Percentiles rank a stretch among this genome's conserved stretches.
Conservation (phyloP, 2,888 invertebrate species). For the Mesochorus sp. region DNA sequence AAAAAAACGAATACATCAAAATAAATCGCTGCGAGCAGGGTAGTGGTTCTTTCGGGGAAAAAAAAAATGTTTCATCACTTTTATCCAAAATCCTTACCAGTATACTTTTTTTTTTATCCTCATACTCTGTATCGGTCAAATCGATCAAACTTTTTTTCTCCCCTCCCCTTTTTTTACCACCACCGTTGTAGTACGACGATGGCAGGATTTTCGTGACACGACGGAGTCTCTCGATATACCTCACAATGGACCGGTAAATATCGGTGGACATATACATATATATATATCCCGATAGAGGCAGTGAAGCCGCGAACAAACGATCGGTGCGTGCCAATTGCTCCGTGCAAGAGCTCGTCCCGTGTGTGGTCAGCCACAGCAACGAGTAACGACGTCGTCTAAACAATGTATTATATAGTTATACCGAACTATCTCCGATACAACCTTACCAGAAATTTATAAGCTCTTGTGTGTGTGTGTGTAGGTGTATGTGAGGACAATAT, state of each 20-base stretch:
- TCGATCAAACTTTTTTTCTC: no score
- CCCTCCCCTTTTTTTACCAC: no score
- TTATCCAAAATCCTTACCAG: no score
- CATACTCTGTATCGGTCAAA: no score
- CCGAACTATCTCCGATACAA: background rate
- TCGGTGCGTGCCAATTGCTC: conserved; percentile 65
- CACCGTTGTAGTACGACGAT: conserved; percentile 32
- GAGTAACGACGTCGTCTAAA: conserved; percentile 54
- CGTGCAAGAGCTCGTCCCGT: conserved; percentile 54
- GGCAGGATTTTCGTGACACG: conserved; percentile 28
- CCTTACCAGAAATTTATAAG: conserved; percentile 7
- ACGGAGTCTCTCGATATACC: conserved; percentile 34
- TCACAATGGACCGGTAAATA: conserved; percentile 46
- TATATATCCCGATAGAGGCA: background rate
- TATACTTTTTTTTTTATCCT: no score
- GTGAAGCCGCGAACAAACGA: conserved; percentile 60
- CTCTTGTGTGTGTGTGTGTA: background rate
- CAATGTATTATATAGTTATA: conserved; percentile 19
- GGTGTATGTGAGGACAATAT: background rate
- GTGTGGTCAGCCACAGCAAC: conserved; percentile 54
- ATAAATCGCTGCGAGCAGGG: conserved; percentile 9
- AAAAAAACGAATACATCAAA: conserved; percentile 1
- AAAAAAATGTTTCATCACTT: no score
- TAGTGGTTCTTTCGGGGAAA: no score
- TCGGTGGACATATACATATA: conserved; percentile 5